Conservation (phyloP, 1,140 invertebrate genomes). For the Cherax quadricarinatus region DNA sequence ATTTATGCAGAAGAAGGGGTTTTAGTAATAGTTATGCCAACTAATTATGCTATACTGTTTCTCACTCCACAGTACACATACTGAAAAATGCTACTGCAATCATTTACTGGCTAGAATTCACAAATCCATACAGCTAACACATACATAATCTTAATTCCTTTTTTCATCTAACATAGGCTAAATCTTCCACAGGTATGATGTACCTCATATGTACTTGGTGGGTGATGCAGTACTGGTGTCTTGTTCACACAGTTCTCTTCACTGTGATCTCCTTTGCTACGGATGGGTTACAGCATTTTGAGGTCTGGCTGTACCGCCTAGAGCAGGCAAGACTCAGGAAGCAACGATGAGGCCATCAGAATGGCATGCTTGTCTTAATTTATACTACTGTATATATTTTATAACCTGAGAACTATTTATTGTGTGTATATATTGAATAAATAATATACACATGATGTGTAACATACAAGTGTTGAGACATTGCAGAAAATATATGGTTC, state of each 20-base stretch:
- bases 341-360: neutral
- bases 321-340: neutral
- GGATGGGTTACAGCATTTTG: slow-evolving; percentile 80
- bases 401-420: neutral
- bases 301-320: slow-evolving; percentile 78
- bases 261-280: slow-evolving; percentile 78
- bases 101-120: too few species aligned
- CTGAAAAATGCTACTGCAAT: too few species aligned
- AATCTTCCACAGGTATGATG: slow-evolving; percentile 73
- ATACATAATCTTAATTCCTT: too few species aligned
- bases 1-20: too few species aligned
- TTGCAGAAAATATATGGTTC: too few species aligned
- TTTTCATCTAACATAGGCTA: too few species aligned
- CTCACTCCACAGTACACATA: too few species aligned
- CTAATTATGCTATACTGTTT: too few species aligned
- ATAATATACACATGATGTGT: neutral
- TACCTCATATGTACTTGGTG: slow-evolving; percentile 77
- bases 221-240: slow-evolving; percentile 78
- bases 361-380: neutral
- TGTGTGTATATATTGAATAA: neutral
- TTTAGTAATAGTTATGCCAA: too few species aligned
- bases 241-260: slow-evolving; percentile 78
- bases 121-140: too few species aligned
- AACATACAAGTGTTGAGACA: too few species aligned
- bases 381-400: neutral